These are phyloP conservation scores for Notodonta ziczac DNA, from an alignment of 2,888 invertebrate species.

Conservation along the genomic window DNA sequence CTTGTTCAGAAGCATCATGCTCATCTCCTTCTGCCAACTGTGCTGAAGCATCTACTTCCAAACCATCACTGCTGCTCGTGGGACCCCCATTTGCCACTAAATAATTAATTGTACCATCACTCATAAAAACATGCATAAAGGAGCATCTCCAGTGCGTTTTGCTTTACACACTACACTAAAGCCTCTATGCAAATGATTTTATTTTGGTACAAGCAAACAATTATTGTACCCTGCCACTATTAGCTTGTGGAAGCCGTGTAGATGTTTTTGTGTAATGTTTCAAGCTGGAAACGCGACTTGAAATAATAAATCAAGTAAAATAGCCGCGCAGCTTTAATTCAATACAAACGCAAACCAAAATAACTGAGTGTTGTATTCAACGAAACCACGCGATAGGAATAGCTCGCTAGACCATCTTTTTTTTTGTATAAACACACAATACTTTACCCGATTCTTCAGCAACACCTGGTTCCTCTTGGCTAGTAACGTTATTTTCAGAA, in stretches of 20 bases:
- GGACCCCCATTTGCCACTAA: slow-evolving; percentile 71
- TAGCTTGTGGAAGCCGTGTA: no score
- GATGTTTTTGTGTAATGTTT: neutral
- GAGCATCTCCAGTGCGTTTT: no score
- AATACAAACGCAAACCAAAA: slow-evolving; percentile 22
- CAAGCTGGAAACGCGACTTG: neutral
- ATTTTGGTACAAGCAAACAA: no score
- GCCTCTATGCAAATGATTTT: no score
- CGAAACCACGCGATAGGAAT: neutral
- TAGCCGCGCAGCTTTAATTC: no score
- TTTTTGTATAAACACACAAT: neutral
- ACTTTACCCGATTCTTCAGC: slow-evolving; percentile 63
- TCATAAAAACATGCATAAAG: slow-evolving; percentile 10
- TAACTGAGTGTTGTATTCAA: slow-evolving; percentile 16
- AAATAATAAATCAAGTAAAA: no score
- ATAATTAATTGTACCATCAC: slow-evolving; percentile 18
- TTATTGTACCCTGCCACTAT: no score
- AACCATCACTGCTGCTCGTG: slow-evolving; percentile 74
- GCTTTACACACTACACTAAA: no score
- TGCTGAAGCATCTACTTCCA: slow-evolving; percentile 62
- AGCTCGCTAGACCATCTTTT: slow-evolving; percentile 8
- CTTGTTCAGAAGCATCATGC: slow-evolving; percentile 58
- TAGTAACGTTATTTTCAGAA: slow-evolving; percentile 67
- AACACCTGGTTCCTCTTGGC: slow-evolving; percentile 61
- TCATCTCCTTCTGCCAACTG: slow-evolving; percentile 58